Conservation (phyloP, 2,113 vertebrate species). For the Pelecanus crispus region DNA sequence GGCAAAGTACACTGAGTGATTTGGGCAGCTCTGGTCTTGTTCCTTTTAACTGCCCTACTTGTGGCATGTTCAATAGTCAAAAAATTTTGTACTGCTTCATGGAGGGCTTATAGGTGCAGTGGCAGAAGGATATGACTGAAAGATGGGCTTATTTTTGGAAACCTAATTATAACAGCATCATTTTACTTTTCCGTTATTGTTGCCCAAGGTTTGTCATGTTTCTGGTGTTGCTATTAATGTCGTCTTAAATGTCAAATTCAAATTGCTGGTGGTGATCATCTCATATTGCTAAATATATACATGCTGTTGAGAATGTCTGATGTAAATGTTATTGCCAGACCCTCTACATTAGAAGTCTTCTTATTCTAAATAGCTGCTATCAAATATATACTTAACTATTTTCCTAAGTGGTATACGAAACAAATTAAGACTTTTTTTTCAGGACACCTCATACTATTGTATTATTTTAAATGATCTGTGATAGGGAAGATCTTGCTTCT, state of each 20-base stretch:
- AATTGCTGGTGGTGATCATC: constrained; percentile 39
- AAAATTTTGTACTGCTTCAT: neutral
- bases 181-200: constrained; percentile 6
- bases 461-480: neutral
- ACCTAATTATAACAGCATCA: neutral
- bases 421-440: neutral
- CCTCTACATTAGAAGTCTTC: neutral
- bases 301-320: neutral
- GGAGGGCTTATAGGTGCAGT: neutral
- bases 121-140: neutral
- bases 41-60: neutral
- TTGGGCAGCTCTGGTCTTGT: neutral
- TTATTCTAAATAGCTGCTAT: constrained; percentile 21
- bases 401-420: neutral
- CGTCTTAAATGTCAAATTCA: constrained; percentile 29
- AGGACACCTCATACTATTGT: neutral
- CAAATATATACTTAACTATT: neutral
- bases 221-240: constrained; percentile 33
- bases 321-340: constrained; percentile 23
- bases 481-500: neutral
- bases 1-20: neutral
- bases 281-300: constrained; percentile 33
- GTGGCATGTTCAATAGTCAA: neutral
- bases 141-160: constrained; percentile 25
- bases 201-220: constrained; percentile 17